These are phyloP conservation scores for Lepilemur septentrionalis DNA, from an alignment of 2,797 vertebrate genomes.

Conservation along the genomic window DNA sequence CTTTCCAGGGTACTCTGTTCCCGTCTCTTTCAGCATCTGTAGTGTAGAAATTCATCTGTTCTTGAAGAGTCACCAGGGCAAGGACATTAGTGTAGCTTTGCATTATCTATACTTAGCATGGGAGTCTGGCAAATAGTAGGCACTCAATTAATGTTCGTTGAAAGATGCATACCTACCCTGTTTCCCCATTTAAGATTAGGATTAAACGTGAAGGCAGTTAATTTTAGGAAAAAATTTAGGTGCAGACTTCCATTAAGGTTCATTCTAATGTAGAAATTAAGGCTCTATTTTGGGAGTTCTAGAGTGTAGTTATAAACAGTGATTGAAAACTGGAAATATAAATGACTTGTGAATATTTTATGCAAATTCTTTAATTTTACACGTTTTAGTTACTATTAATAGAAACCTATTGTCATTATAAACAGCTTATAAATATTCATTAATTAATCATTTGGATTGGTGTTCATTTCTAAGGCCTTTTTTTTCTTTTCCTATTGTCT, in stretches of 20 bases:
- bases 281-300: conserved; percentile 13
- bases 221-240: conserved; percentile 20
- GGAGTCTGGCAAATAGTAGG: not conserved
- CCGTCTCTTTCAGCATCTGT: not conserved
- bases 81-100: no score
- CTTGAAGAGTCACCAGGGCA: not conserved
- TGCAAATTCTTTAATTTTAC: conserved; percentile 26
- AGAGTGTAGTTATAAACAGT: not conserved
- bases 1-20: not conserved
- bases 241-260: not conserved
- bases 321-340: conserved; percentile 53
- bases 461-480: conserved; percentile 37
- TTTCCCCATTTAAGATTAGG: not conserved
- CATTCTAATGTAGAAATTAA: not conserved
- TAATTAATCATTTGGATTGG: not conserved
- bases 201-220: not conserved
- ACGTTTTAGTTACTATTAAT: conserved; percentile 45
- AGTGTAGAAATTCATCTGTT: not conserved
- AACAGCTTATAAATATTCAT: conserved; percentile 40
- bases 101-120: not conserved
- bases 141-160: not conserved
- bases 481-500: not conserved
- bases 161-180: not conserved
- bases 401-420: conserved; percentile 49
- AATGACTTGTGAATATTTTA: conserved; percentile 59